phyloP scores from a whole-genome alignment of 2,888 invertebrate species.

The Buathra laborator region DNA sequence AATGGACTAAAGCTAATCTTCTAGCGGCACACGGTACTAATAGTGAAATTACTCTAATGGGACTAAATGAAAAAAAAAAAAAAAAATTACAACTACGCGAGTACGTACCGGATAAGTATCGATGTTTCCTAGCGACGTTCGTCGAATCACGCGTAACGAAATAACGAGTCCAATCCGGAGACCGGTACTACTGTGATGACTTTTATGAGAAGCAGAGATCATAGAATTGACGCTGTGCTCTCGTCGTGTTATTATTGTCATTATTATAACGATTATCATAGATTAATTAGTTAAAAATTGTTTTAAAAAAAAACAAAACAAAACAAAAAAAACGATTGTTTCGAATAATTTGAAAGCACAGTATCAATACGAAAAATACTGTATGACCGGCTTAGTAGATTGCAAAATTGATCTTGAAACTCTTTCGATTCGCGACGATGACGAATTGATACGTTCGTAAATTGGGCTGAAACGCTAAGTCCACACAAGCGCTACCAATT shows the following conservation, averaged over 20 bases:
- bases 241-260: constrained; percentile 27
- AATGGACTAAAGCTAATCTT: constrained; percentile 76
- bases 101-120: constrained; percentile 54
- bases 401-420: constrained; percentile 31
- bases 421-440: constrained; percentile 32
- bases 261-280: constrained; percentile 44
- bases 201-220: constrained; percentile 36
- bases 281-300: constrained; percentile 26
- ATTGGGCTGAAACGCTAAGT: constrained; percentile 22
- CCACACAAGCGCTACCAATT: constrained; percentile 22
- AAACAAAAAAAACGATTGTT: constrained; percentile 1
- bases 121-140: constrained; percentile 75
- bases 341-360: constrained; percentile 27
- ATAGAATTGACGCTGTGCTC: constrained; percentile 44
- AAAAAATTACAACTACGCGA: constrained; percentile 32
- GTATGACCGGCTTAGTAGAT: constrained; percentile 22
- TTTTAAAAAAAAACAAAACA: not conserved
- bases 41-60: constrained; percentile 75
- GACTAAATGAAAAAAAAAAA: constrained; percentile 59
- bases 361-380: constrained; percentile 17
- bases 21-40: constrained; percentile 81
- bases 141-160: constrained; percentile 50
- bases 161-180: constrained; percentile 19
- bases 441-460: constrained; percentile 38
- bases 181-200: constrained; percentile 30